Evolutionary conservation across 2,888 invertebrate species (phyloP).

Genomic region (Drosophila dives): DNA sequence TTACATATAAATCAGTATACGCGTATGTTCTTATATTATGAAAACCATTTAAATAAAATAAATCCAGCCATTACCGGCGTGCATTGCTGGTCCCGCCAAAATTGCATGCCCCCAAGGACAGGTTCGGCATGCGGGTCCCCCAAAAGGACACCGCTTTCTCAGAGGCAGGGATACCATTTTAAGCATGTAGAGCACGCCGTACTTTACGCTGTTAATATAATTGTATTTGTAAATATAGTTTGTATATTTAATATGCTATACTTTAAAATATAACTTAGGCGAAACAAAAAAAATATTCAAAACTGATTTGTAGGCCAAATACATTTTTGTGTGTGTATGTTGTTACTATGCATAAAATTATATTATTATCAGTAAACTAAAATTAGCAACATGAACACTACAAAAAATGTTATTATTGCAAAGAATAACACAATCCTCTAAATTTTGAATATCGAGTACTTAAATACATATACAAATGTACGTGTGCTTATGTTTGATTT

Average conservation of each 20-base stretch:
- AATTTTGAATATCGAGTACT: not conserved
- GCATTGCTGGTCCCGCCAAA: not conserved
- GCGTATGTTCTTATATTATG: constrained; percentile 18
- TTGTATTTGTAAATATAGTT: constrained; percentile 42
- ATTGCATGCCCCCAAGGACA: not conserved
- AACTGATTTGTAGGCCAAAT: constrained; percentile 49
- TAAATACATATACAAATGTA: constrained; percentile 3
- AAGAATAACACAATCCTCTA: constrained; percentile 31
- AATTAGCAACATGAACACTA: constrained; percentile 40
- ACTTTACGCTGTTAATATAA: constrained; percentile 25
- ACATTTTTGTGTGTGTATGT: constrained; percentile 33
- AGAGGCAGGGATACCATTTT: not conserved
- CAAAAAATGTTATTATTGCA: constrained; percentile 20
- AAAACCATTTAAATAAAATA: constrained; percentile 19
- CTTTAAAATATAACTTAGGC: constrained; percentile 53
- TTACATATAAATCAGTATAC: constrained; percentile 35
- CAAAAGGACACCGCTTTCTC: not conserved
- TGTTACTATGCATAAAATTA: constrained; percentile 36
- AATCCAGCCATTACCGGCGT: constrained; percentile 14
- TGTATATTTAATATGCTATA: constrained; percentile 50
- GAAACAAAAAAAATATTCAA: constrained; percentile 54
- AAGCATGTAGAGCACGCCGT: constrained; percentile 9
- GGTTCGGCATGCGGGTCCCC: not conserved
- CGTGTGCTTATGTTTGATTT: constrained; percentile 8
- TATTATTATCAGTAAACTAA: constrained; percentile 50